A percentile compares a stretch with the other conserved stretches of the same genome.
phyloP scores from a whole-genome alignment of 2,113 vertebrate species.

The Pluvianellus socialis region DNA sequence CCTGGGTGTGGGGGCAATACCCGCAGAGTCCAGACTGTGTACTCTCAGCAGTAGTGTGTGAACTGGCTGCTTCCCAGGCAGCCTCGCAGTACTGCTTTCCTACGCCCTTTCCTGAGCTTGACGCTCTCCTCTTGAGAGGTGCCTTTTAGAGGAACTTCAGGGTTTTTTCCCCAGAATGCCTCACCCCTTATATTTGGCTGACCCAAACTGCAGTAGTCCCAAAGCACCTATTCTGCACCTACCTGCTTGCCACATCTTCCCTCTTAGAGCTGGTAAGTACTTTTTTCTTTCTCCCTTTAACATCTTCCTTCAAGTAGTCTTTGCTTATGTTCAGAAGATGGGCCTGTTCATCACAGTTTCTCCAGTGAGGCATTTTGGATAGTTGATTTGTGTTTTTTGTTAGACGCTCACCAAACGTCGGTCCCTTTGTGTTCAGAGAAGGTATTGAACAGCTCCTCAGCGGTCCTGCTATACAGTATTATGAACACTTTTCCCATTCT shows the following conservation, averaged over 20 bases:
- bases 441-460: slow-evolving; percentile 4
- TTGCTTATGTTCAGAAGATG: neutral
- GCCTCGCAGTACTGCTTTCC: neutral
- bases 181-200: neutral
- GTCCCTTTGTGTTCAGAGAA: slow-evolving; percentile 24
- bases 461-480: slow-evolving; percentile 49
- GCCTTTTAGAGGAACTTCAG: slow-evolving; percentile 3
- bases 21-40: neutral
- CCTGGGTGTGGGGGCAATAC: neutral
- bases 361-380: neutral
- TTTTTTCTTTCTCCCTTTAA: neutral
- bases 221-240: neutral
- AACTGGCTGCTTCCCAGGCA: neutral
- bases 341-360: neutral
- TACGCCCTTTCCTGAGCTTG: neutral
- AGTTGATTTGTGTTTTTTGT: neutral
- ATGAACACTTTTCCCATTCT: neutral
- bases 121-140: neutral
- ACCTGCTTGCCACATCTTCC: slow-evolving; percentile 1
- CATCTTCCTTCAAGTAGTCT: neutral
- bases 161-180: neutral
- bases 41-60: neutral
- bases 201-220: neutral
- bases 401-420: fast-evolving
- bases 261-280: slow-evolving; percentile 46